These are phyloP conservation scores for Drosophila orosa DNA, from an alignment of 1,140 invertebrate species.

Conservation along the genomic window DNA sequence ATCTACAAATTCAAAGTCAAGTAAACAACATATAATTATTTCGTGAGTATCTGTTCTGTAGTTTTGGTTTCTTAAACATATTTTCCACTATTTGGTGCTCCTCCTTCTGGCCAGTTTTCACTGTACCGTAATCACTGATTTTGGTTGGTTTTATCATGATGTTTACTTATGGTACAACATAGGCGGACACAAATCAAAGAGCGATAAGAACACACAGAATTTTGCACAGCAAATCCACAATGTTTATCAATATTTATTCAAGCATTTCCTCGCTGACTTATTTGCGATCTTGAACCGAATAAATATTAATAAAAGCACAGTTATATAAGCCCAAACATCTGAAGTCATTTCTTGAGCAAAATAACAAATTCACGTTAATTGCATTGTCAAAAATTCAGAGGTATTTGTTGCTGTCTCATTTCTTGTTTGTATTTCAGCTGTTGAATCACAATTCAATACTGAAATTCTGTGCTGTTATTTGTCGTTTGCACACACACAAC, in stretches of 20 bases:
- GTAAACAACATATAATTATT: neutral
- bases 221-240: conserved; percentile 14
- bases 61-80: neutral
- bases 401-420: conserved; percentile 8
- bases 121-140: conserved; percentile 4
- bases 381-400: conserved; percentile 53
- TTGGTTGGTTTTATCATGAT: conserved; percentile 8
- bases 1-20: conserved; percentile 6
- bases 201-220: conserved; percentile 26
- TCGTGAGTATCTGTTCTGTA: no score
- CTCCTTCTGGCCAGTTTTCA: neutral
- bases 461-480: conserved; percentile 22
- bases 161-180: conserved; percentile 40
- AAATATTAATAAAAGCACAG: conserved; percentile 16
- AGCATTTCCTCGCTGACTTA: conserved; percentile 42
- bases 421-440: conserved; percentile 2
- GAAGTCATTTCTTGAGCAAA: conserved; percentile 39
- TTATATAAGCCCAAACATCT: conserved; percentile 29
- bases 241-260: conserved; percentile 67
- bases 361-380: conserved; percentile 71
- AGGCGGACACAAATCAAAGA: conserved; percentile 20
- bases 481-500: conserved; percentile 3
- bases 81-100: neutral
- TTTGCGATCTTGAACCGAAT: conserved; percentile 20
- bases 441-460: conserved; percentile 44